Evolutionary conservation across 2,888 invertebrate genomes (phyloP).

Genomic region (Sialis lutaria): DNA sequence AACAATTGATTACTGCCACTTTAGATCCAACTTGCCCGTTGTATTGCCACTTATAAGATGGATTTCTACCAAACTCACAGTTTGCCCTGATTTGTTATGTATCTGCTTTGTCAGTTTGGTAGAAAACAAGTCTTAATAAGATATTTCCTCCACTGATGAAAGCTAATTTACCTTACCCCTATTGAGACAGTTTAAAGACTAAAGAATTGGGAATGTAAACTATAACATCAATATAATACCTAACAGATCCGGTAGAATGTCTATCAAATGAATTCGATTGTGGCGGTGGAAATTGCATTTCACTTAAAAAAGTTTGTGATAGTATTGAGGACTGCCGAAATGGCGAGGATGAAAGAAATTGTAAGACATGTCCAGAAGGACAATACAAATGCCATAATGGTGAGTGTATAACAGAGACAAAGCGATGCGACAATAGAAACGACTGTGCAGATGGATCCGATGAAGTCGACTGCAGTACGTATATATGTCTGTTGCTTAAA

Average conservation of each 20-base stretch:
- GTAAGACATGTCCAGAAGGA: conserved; percentile 29
- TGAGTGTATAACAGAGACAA: conserved; percentile 27
- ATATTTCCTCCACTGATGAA: too few relatives aligned
- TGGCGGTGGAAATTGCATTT: conserved; percentile 38
- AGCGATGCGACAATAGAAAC: conserved; percentile 30
- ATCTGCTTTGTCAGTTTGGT: too few relatives aligned
- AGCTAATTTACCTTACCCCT: too few relatives aligned
- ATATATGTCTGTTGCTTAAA: conserved; percentile 1
- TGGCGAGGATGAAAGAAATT: conserved; percentile 41
- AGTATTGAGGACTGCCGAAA: conserved; percentile 37
- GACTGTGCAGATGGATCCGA: conserved; percentile 42
- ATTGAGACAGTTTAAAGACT: too few relatives aligned
- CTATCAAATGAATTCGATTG: conserved; percentile 29
- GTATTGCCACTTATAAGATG: too few relatives aligned
- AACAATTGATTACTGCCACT: too few relatives aligned
- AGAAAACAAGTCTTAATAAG: too few relatives aligned
- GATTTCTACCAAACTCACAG: too few relatives aligned
- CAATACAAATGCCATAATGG: conserved; percentile 36
- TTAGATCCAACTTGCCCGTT: too few relatives aligned
- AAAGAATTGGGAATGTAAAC: too few relatives aligned
- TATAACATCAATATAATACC: background rate
- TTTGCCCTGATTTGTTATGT: too few relatives aligned
- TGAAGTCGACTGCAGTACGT: conserved; percentile 35
- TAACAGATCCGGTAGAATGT: conserved; percentile 8
- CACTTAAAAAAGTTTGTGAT: conserved; percentile 42